Evolutionary conservation across 2,888 invertebrate species (phyloP), one percentile per base, ranked within the genome.

Genomic region (Metopia argyrocephala): DNA sequence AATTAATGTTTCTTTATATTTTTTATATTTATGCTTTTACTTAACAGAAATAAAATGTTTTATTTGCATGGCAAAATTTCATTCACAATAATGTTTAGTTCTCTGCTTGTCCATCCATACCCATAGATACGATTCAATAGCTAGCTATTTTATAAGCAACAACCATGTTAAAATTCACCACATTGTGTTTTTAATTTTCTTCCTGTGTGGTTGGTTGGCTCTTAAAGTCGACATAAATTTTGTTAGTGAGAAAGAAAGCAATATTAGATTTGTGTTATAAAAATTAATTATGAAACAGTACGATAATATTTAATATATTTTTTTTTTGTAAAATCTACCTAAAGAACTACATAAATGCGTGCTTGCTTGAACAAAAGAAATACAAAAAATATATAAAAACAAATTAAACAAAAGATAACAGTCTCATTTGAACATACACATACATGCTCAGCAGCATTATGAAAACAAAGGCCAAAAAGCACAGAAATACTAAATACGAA

Each of bases 1-100:
- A n/a, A n/a, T n/a, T n/a, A n/a, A n/a, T n/a, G n/a, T n/a, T n/a
- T n/a, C n/a, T n/a, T n/a, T n/a, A n/a, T n/a, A n/a, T n/a, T n/a
- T n/a, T n/a, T n/a, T n/a, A n/a, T n/a, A n/a, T n/a, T n/a, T n/a
- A n/a, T n/a, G n/a, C n/a, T n/a, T n/a, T n/a, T n/a, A n/a, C n/a
- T n/a, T n/a, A n/a, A n/a, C n/a, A n/a, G n/a, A n/a, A n/a, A n/a
- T n/a, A n/a, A n/a, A n/a, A n/a, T n/a, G n/a, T n/a, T n/a, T n/a
- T n/a, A n/a, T n/a, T n/a, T n/a, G 38, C 15, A 3, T 38, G 15
- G 38, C 15, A 3, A 38, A 38, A 38, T 2, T n/a, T 21, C 56
- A 80, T 80, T 80, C 80, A 80, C 80, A 80, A 80, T 80, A 61
- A 57, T 48, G 9, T 28, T 28, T 25, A 25, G n/a, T 15, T 56